A percentile compares a stretch with the other conserved stretches of the same genome.
These are phyloP conservation scores for Lerema accius DNA, from an alignment of 1,140 invertebrate genomes.

Conservation along the genomic window DNA sequence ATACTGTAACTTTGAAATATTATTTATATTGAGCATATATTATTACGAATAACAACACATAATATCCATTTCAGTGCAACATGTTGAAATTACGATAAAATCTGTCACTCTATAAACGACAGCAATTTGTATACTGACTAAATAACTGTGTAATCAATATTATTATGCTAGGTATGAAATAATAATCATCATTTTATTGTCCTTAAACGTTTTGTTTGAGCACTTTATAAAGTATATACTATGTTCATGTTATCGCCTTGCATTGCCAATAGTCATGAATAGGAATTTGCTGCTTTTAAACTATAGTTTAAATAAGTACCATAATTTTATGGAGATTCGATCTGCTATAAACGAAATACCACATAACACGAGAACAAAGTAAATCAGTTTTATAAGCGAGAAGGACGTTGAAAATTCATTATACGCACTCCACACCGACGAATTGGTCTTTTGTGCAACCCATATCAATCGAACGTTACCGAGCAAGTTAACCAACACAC, in stretches of 20 bases:
- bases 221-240: background rate
- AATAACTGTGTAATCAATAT: conserved; percentile 7
- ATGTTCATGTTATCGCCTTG: background rate
- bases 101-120: conserved; percentile 3
- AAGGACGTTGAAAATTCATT: conserved; percentile 27
- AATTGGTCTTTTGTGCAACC: conserved; percentile 12
- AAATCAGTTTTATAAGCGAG: conserved; percentile 12
- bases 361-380: background rate
- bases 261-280: background rate
- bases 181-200: conserved; percentile 1
- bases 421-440: conserved; percentile 17
- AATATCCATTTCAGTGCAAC: background rate
- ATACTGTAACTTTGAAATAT: too few relatives aligned
- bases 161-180: background rate
- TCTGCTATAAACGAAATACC: background rate
- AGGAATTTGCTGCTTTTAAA: too few relatives aligned
- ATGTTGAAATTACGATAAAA: conserved; percentile 3
- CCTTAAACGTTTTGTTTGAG: background rate
- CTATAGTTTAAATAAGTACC: too few relatives aligned
- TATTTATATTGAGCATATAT: background rate
- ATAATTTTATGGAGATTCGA: too few relatives aligned
- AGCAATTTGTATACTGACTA: background rate
- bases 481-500: background rate
- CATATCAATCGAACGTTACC: background rate
- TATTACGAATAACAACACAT: background rate